These are phyloP conservation scores for Orcinus orca DNA, from an alignment of 2,113 vertebrate species.

Conservation along the genomic window DNA sequence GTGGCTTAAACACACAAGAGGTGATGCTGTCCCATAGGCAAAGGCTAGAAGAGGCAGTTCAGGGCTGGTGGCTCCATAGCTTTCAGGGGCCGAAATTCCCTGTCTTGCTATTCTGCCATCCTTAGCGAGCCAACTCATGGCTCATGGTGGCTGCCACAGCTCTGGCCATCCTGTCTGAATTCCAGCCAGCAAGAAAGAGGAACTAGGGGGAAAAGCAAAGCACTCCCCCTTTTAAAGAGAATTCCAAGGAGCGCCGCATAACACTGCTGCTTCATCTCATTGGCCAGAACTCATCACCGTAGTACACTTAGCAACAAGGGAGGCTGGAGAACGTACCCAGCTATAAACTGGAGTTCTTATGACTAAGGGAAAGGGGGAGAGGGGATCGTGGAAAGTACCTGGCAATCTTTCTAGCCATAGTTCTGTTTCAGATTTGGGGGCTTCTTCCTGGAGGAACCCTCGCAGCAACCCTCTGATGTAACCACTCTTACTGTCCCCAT, in stretches of 20 bases:
- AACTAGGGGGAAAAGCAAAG: not conserved
- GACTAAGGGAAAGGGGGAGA: not conserved
- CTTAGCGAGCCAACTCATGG: not conserved
- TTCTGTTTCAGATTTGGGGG: not conserved
- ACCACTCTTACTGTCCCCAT: not conserved
- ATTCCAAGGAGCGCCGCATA: not conserved
- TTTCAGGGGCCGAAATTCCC: not conserved
- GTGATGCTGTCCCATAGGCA: not conserved
- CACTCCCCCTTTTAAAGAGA: not conserved
- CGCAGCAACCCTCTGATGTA: not conserved
- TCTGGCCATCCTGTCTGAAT: not conserved
- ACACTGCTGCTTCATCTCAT: not conserved
- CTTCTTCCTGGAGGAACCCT: not conserved
- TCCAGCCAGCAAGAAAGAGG: not conserved
- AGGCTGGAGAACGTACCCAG: not conserved
- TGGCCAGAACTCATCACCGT: not conserved
- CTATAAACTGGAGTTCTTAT: not conserved
- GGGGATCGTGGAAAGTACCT: no score
- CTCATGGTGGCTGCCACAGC: not conserved
- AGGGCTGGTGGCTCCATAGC: not conserved
- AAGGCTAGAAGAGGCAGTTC: not conserved
- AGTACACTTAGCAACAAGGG: no score
- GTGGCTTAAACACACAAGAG: not conserved
- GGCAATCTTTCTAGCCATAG: not conserved
- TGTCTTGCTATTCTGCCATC: not conserved